A percentile compares a stretch with the other conserved stretches of the same genome.
Conservation (phyloP, 2,113 vertebrate species). For the Periophthalmus modestus region DNA sequence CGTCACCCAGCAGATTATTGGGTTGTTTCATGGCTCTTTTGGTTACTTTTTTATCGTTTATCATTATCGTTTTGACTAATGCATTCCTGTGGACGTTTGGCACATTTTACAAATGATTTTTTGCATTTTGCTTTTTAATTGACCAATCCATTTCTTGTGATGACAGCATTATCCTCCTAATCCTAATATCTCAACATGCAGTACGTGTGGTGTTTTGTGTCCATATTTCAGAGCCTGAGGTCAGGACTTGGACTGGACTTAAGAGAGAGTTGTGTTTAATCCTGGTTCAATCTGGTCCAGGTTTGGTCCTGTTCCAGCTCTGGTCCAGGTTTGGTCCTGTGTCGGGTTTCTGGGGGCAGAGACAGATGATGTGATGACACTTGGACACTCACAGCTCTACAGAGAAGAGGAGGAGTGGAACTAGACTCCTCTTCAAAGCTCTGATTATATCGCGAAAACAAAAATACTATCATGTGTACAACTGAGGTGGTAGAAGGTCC, state of each 20-base stretch:
- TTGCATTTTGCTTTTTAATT: not conserved
- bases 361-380: conserved; percentile 58
- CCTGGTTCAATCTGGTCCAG: conserved; percentile 6
- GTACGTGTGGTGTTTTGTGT: not conserved
- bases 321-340: conserved; percentile 18
- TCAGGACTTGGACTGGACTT: not conserved
- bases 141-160: not conserved
- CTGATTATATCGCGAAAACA: conserved; percentile 6
- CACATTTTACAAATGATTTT: not conserved
- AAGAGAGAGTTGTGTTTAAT: not conserved
- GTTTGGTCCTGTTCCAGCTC: conserved; percentile 13
- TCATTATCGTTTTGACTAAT: too few species aligned
- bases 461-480: not conserved
- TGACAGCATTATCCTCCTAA: not conserved
- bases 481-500: not conserved
- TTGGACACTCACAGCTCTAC: conserved; percentile 10
- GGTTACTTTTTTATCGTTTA: too few species aligned
- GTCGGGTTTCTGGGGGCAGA: conserved; percentile 16
- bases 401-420: conserved; percentile 34
- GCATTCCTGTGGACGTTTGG: too few species aligned
- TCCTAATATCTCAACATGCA: not conserved
- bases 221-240: not conserved
- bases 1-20: too few species aligned
- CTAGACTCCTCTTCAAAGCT: conserved; percentile 23
- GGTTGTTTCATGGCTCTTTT: too few species aligned